Evolutionary conservation across 1,140 invertebrate species (phyloP), one percentile per base, ranked within the genome.

Genomic region (Heterodera carotae): DNA sequence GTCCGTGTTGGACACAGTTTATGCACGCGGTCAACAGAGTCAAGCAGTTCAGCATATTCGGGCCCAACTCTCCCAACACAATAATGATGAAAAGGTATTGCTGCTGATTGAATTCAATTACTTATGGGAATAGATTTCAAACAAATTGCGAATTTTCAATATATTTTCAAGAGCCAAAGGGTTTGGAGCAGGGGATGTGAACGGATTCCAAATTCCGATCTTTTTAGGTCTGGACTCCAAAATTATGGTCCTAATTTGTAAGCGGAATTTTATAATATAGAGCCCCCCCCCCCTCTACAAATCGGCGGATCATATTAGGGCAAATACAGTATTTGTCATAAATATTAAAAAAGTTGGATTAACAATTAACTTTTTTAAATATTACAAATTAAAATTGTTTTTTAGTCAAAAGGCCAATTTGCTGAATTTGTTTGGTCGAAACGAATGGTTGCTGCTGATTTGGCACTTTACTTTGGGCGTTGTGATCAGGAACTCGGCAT

Each of bases 1-100:
- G 62, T 29, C 33, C 29, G 62, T 66, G 10, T 34, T 66, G 62
- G 62, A 66, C 62, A 66, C 62, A 12, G 25, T 66, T 29, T 66
- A 31, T 34, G 62, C 8, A 10, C 10, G 0, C 6, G 62, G 29
- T 22, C n/a, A n/a, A n/a, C 62, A 66, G 2, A 31, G 29, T 22
- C 29, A 1, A 4, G 27, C n/a, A 66, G 22, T 66, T 12, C 62
- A n/a, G 3, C 62, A 66, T 22, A 29, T 66, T 66, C 62, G 62
- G 29, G 62, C 62, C 8, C 62, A 29, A 22, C 29, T 66, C 3
- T 27, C 62, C 25, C 27, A 66, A 10, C 27, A 29, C 22, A 7
- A 66, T 2, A 34, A 27, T 22, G 48, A 56, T 56, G 48, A 56
- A 22, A 56, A 1, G 5, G 48, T 43, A 12, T 22, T 56, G 22